These are phyloP conservation scores for Mastacembelus armatus DNA, from an alignment of 2,797 vertebrate genomes.

Conservation along the genomic window DNA sequence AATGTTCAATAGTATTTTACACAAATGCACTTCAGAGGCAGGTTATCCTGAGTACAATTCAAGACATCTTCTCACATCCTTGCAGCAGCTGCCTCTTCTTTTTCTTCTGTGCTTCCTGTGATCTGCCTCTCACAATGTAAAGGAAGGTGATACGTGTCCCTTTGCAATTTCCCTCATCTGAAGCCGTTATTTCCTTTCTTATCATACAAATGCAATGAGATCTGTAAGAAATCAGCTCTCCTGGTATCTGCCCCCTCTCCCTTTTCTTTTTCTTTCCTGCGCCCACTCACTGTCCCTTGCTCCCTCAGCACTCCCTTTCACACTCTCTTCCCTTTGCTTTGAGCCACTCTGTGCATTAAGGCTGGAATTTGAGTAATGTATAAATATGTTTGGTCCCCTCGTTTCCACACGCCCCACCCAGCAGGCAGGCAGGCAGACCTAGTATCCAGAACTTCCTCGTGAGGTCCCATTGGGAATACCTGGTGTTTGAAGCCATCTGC, in stretches of 20 bases:
- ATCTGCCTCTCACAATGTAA: constrained; percentile 60
- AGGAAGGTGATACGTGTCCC: constrained; percentile 59
- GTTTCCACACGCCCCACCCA: constrained; percentile 23
- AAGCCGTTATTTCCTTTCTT: constrained; percentile 59
- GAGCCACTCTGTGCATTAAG: constrained; percentile 48
- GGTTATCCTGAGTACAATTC: constrained; percentile 47
- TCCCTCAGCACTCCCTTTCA: constrained; percentile 39
- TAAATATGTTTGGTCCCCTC: constrained; percentile 38
- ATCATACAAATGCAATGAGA: constrained; percentile 54
- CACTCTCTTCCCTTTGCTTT: constrained; percentile 39
- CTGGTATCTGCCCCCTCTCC: constrained; percentile 57
- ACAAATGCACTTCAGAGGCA: constrained; percentile 45
- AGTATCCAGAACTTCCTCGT: constrained; percentile 69
- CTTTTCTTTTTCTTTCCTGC: constrained; percentile 35
- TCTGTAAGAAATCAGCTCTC: constrained; percentile 54
- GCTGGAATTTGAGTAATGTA: constrained; percentile 56
- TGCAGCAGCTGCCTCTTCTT: constrained; percentile 24
- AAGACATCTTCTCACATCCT: constrained; percentile 58
- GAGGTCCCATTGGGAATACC: constrained; percentile 64
- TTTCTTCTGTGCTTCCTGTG: constrained; percentile 45
- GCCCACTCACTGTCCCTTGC: constrained; percentile 55
- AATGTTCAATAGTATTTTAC: constrained; percentile 45
- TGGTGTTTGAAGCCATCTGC: constrained; percentile 75
- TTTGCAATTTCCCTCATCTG: constrained; percentile 62
- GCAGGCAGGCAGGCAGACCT: constrained; percentile 49